These are phyloP conservation scores for Gymnobelideus leadbeateri DNA, from an alignment of 2,113 vertebrate species.

Conservation along the genomic window DNA sequence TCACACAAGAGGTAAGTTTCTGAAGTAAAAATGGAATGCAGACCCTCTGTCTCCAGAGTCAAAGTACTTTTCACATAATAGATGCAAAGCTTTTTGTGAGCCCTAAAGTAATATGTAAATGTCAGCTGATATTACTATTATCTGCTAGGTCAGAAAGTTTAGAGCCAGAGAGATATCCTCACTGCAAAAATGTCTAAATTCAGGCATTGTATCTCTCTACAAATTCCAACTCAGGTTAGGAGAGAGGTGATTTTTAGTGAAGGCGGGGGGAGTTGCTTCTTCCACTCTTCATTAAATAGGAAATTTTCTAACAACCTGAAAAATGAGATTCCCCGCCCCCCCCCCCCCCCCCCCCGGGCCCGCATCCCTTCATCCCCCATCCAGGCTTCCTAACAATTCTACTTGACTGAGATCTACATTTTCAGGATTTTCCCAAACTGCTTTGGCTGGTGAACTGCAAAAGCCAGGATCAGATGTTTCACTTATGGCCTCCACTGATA, in stretches of 20 bases:
- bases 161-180: background rate
- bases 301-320: conserved; percentile 72
- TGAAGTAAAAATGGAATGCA: background rate
- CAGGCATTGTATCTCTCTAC: background rate
- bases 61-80: background rate
- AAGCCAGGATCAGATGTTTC: conserved; percentile 68
- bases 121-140: background rate
- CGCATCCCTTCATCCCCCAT: conserved; percentile 55
- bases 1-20: background rate
- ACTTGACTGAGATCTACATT: conserved; percentile 64
- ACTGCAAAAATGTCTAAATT: background rate
- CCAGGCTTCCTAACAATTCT: conserved; percentile 48
- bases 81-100: background rate
- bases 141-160: background rate
- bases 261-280: conserved; percentile 13
- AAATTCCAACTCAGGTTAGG: conserved; percentile 40
- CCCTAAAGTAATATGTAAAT: background rate
- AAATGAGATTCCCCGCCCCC: conserved; percentile 61
- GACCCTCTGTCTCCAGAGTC: background rate
- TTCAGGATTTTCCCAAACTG: conserved; percentile 76
- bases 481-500: conserved; percentile 79
- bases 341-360: too few relatives aligned
- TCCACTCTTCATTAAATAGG: conserved; percentile 62
- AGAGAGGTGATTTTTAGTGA: background rate
- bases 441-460: conserved; percentile 71